phyloP scores from a whole-genome alignment of 2,113 vertebrate genomes.

The Heliornis fulica region DNA sequence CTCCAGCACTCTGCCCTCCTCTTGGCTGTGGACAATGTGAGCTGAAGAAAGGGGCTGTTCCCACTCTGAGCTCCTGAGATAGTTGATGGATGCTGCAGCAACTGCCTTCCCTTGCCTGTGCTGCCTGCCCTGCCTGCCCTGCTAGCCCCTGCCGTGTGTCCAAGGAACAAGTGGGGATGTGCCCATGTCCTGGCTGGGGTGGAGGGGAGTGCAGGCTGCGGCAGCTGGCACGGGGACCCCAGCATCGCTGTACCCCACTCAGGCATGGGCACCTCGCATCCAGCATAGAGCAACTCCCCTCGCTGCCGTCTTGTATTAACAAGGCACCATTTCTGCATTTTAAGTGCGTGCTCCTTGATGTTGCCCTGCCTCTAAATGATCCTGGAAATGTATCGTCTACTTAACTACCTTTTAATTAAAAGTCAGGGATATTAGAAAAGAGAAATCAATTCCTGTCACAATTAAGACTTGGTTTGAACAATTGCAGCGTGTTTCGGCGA shows the following conservation, averaged over 20 bases:
- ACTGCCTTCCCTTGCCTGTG: rapidly evolving
- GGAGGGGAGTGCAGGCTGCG: neutral
- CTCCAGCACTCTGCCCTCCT: neutral
- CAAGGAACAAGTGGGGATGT: neutral
- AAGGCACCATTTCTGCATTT: neutral
- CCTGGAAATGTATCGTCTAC: slow-evolving; percentile 17
- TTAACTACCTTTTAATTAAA: slow-evolving; percentile 68
- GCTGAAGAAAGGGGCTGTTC: neutral
- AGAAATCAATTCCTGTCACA: slow-evolving; percentile 62
- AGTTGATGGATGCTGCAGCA: neutral
- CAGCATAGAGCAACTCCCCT: neutral
- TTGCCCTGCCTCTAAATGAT: slow-evolving; percentile 14
- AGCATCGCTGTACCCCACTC: neutral
- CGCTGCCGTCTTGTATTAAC: neutral
- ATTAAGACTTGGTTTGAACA: slow-evolving; percentile 49
- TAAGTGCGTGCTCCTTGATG: neutral
- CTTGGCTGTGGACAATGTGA: neutral
- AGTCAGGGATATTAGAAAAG: slow-evolving; percentile 54
- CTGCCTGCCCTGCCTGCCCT: neutral
- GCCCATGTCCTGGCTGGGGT: neutral
- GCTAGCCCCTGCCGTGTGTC: neutral
- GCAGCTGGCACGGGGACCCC: neutral
- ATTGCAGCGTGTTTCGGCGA: neutral
- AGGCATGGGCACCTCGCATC: neutral
- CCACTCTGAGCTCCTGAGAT: neutral